Evolutionary conservation across 2,113 vertebrate genomes (phyloP).

Genomic region (Lampris incognitus): DNA sequence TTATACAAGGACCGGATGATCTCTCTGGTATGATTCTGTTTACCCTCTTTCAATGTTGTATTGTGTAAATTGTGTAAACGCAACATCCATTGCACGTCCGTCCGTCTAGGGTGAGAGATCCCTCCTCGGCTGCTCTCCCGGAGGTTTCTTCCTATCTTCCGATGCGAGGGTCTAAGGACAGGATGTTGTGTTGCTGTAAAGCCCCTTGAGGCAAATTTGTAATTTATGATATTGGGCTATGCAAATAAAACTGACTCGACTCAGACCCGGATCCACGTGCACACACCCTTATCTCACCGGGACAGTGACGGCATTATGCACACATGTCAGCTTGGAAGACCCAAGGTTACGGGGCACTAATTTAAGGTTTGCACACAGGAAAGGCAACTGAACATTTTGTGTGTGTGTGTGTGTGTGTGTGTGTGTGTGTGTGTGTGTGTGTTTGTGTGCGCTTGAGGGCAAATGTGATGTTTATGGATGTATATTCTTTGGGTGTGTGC

Average conservation of each 20-base stretch:
- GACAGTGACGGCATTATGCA: slow-evolving; percentile 13
- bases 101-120: too few species aligned
- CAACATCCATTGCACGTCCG: too few species aligned
- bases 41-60: too few species aligned
- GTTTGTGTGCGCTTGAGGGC: slow-evolving; percentile 1
- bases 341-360: slow-evolving; percentile 17
- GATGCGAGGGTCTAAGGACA: too few species aligned
- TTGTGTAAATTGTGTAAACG: too few species aligned
- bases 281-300: background rate
- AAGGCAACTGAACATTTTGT: background rate
- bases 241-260: background rate
- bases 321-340: background rate
- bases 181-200: too few species aligned
- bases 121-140: too few species aligned
- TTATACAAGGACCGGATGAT: too few species aligned
- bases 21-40: too few species aligned
- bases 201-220: too few species aligned
- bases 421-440: background rate
- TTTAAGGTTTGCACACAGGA: background rate
- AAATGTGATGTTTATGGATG: slow-evolving; percentile 15
- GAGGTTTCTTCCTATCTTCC: too few species aligned
- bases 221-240: too few species aligned
- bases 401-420: background rate
- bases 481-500: slow-evolving; percentile 6
- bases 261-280: slow-evolving; percentile 3